Base-by-base conservation (phyloP, 2,113 vertebrate species). In the Nothobranchius furzeri region DNA sequence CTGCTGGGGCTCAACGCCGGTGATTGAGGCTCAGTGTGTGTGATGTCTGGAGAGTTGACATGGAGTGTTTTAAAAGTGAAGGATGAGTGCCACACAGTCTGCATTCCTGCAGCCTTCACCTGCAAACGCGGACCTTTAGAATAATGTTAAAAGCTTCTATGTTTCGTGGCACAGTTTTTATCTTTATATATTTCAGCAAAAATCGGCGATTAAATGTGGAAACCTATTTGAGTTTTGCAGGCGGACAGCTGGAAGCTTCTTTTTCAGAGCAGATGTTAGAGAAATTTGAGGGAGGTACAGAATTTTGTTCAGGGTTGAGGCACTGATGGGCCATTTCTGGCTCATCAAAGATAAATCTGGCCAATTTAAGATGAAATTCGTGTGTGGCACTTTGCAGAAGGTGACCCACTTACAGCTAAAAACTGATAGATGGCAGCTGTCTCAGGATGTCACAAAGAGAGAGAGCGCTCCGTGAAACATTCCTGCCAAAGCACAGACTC, bases 1-100 rank as follows among this genome's bases (percentile, higher is more conserved):
- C 69, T 54, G 64, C 58, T 43, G 53, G 42, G 53, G 63, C 36
- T 10, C 10, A 0, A 61, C 43, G 70, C 67, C 25, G 50, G 24
- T 68, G 63, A 50, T 74, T 81, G 77, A 65, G 47, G 12, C 40
- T 60, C 52, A 12, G 12, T 45, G 37, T 40, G 37, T 40, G 37
- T 15, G 3, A 63, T 55, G 51, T 71, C 52, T 59, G 62, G 51
- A 60, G 81, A 59, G 74, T 70, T 81, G 59, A 73, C 78, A 71
- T 68, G 76, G 10, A 48, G 17, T 68, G 68, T 61, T 63, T 78
- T 56, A 47, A 47, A 47, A 49, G 25, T 64, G 47, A 42, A 58
- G 55, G 60, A 63, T 60, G 60, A 66, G 70, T 68, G 37, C 37
- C 37, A 40, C 9, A 7, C 37, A 5, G 37, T 40, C 37, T 40